Evolutionary conservation across 1,140 invertebrate species (phyloP).

Genomic region (Armadillidium nasatum): DNA sequence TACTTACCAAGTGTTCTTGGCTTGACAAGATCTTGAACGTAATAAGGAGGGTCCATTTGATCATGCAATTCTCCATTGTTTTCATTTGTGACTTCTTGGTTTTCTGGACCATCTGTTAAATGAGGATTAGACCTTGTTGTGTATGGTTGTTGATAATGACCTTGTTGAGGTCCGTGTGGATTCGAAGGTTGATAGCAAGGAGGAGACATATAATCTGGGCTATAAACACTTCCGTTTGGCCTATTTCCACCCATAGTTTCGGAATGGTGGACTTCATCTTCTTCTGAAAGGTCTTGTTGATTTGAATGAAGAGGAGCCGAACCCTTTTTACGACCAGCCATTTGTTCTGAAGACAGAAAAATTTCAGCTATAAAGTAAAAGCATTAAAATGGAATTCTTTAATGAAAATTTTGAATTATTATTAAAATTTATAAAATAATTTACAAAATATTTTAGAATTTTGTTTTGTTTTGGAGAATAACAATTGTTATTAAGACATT

Average conservation of each 20-base stretch:
- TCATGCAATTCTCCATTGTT: not conserved
- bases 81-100: not conserved
- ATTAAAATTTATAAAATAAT: not conserved
- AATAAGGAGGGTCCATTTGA: not conserved
- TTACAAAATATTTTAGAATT: not conserved
- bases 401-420: not conserved
- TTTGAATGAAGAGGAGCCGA: not conserved
- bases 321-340: slow-evolving; percentile 1
- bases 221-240: not conserved
- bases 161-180: not conserved
- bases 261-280: not conserved
- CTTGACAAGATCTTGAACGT: slow-evolving; percentile 2
- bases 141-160: not conserved
- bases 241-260: slow-evolving; percentile 2
- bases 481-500: not conserved
- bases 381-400: not conserved
- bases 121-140: not conserved
- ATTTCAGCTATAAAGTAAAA: not conserved
- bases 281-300: not conserved
- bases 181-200: not conserved
- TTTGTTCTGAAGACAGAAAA: not conserved
- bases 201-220: not conserved
- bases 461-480: not conserved
- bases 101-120: not conserved
- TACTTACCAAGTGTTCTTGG: not conserved